phyloP scores from a whole-genome alignment of 2,113 vertebrate genomes.

The Phaethon lepturus region DNA sequence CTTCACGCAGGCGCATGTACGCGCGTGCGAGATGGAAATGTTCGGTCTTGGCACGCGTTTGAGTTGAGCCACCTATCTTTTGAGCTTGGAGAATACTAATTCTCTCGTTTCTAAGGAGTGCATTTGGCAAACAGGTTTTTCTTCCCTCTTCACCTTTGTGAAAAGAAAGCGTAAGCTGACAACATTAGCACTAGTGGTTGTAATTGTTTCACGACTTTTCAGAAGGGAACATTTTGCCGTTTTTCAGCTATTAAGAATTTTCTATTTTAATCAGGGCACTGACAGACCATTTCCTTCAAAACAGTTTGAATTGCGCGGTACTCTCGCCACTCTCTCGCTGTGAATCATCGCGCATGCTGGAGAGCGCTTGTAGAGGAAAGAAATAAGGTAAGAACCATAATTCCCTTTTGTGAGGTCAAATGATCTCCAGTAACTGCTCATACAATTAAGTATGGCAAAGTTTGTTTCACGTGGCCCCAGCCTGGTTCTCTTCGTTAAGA shows the following conservation, averaged over 20 bases:
- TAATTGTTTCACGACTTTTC: neutral
- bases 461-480: neutral
- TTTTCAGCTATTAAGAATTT: neutral
- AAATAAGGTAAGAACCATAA: neutral
- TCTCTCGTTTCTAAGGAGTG: neutral
- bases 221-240: neutral
- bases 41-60: accelerated
- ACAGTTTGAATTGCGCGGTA: accelerated
- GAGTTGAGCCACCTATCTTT: neutral
- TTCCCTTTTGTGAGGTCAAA: neutral
- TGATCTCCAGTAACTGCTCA: neutral
- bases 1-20: accelerated
- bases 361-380: neutral
- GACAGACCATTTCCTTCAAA: neutral
- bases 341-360: accelerated
- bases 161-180: neutral
- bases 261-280: neutral
- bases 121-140: neutral
- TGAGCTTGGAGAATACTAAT: neutral
- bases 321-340: neutral
- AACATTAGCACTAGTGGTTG: accelerated
- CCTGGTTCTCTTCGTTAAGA: neutral
- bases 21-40: neutral
- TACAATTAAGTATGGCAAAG: accelerated
- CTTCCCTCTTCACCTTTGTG: no score